Evolutionary conservation across 2,113 vertebrate genomes (phyloP), one percentile per base, ranked within the genome.

Genomic region (Corythaeola cristata): DNA sequence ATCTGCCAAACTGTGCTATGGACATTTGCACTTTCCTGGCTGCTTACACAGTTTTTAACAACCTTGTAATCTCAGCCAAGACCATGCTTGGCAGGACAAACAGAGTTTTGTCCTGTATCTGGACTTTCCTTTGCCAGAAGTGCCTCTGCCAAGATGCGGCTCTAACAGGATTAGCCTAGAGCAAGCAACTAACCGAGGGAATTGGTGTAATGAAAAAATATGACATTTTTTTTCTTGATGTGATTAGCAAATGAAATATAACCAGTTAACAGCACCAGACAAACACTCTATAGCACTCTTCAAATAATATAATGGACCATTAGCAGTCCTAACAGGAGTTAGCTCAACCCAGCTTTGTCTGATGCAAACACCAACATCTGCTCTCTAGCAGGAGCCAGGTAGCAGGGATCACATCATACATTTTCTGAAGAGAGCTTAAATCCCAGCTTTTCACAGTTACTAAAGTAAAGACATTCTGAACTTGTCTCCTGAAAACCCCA

Each of bases 31-130:
- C 81, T 91, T 91, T 63, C 39, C 60, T 89, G 67, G 45, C 85
- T 91, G 59, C 44, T 80, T 74, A 20, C 32, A 64, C 23, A 76
- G n/a, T 32, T 85, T 91, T 95, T 90, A 93, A 90, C 75, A 94
- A 88, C 87, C 74, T 92, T 89, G 64, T 69, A 33, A 77, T 92
- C 75, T 94, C 72, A 96, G 93, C 94, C 92, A 92, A 92, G 76
- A 55, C 52, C 17, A 3, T 28, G 64, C 37, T 93, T 96, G 88
- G 94, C 92, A 93, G 83, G 72, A 89, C 78, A 84, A 60, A 77
- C 12, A 78, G 52, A 45, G 30, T 74, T 96, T 85, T 94, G 75
- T 59, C 75, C 79, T 85, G n/a, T 59, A 52, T 88, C 59, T 91
- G 85, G 85, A 32, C 41, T 50, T 58, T 50, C 49, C 55, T 22